Evolutionary conservation across 2,888 invertebrate species (phyloP).

Genomic region (Leptopilina drosophilae): DNA sequence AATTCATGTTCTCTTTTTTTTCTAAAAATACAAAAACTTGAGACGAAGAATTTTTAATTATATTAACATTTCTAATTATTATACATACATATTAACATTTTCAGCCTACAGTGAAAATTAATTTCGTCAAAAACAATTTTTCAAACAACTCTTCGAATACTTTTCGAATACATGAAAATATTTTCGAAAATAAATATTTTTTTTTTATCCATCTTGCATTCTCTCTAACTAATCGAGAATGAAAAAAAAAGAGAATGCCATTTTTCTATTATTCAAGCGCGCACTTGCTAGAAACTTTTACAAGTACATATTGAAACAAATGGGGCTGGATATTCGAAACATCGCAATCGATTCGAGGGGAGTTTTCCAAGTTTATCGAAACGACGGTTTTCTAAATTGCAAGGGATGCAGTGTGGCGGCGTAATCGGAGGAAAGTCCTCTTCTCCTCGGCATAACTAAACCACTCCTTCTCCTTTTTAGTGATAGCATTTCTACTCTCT

Average conservation of each 20-base stretch:
- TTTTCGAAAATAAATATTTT: too few relatives aligned
- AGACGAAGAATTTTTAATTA: too few relatives aligned
- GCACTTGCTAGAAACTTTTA: not conserved
- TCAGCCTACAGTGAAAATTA: too few relatives aligned
- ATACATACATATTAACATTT: too few relatives aligned
- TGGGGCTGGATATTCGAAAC: constrained; percentile 14
- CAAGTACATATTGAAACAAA: constrained; percentile 13
- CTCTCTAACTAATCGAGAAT: too few relatives aligned
- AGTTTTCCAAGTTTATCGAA: constrained; percentile 11
- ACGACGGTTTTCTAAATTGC: not conserved
- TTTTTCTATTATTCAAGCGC: not conserved
- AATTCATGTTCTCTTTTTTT: too few relatives aligned
- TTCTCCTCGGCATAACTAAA: not conserved
- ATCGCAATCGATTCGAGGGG: not conserved
- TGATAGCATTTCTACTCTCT: constrained; percentile 4
- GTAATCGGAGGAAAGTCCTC: constrained; percentile 22
- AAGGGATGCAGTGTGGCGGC: not conserved
- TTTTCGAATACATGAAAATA: too few relatives aligned
- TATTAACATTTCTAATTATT: too few relatives aligned
- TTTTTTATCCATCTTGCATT: too few relatives aligned
- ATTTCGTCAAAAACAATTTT: too few relatives aligned
- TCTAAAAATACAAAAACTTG: too few relatives aligned
- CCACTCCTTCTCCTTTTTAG: not conserved
- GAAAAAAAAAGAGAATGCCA: not conserved
- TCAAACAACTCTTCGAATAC: too few relatives aligned